Evolutionary conservation across 2,888 invertebrate species (phyloP).

Genomic region (Sphaeridia pumilis): DNA sequence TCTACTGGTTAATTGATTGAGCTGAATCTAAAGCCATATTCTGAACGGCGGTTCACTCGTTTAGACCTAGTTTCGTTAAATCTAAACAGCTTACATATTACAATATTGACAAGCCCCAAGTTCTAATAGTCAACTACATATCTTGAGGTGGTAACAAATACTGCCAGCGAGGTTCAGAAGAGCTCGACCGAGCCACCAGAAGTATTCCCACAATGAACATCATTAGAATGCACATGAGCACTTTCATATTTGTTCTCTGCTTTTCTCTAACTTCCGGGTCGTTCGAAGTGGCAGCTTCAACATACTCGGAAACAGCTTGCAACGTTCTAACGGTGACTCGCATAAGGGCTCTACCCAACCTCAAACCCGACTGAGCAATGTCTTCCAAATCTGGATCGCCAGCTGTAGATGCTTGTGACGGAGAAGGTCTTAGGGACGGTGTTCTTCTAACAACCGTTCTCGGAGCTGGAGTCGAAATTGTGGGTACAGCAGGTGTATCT

Average conservation of each 20-base stretch:
- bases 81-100: too few relatives aligned
- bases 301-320: slow-evolving; percentile 31
- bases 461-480: background rate
- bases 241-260: slow-evolving; percentile 49
- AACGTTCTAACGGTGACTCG: slow-evolving; percentile 27
- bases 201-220: slow-evolving; percentile 65
- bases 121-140: slow-evolving; percentile 19
- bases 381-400: slow-evolving; percentile 19
- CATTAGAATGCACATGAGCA: slow-evolving; percentile 64
- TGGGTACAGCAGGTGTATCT: background rate
- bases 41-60: too few relatives aligned
- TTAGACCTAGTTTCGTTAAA: too few relatives aligned
- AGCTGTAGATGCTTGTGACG: background rate
- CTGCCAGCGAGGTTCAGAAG: slow-evolving; percentile 30
- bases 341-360: slow-evolving; percentile 28
- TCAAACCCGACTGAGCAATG: slow-evolving; percentile 19
- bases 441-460: background rate
- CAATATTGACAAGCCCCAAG: too few relatives aligned
- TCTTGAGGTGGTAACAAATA: slow-evolving; percentile 34
- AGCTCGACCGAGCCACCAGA: slow-evolving; percentile 45
- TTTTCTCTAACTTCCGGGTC: slow-evolving; percentile 31
- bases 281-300: slow-evolving; percentile 30
- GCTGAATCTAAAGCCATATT: too few relatives aligned
- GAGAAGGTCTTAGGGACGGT: background rate
- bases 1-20: too few relatives aligned